Base-by-base conservation (phyloP, 2,113 vertebrate genomes). In the Proterorhinus semilunaris region DNA sequence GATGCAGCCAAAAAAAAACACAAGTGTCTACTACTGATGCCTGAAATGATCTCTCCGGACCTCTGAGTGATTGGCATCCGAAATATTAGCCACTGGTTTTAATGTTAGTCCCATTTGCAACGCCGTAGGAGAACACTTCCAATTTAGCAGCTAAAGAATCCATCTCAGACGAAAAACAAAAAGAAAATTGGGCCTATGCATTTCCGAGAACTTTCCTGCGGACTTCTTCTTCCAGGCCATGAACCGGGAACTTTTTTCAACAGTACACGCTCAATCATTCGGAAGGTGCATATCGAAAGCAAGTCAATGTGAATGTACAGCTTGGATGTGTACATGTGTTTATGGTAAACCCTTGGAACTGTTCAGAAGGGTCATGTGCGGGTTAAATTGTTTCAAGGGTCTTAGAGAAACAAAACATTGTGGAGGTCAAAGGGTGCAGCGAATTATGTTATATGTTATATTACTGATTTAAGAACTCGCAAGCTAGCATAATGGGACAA, bases 281-380 rank as follows among this genome's bases (percentile, higher is more conserved):
- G 66, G 78, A 72, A 64, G 71, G 78, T 80, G 27, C 27, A 36
- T 36, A 36, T 81, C 78, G 50, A 62, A 62, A 62, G 75, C 75
- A 65, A 81, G 83, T 90, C 74, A 80, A 86, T 78, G 65, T 90
- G 89, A 91, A 91, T 91, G 90, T 91, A 89, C 82, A 21, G 78
- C 79, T 74, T 83, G 42, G 68, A 82, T 86, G 72, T 81, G 66
- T 78, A 79, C 69, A 79, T 66, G 79, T 36, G 3, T 36, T 36
- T 36, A 80, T 73, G 58, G 77, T 67, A 44, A 66, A 72, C 62
- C 74, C 68, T 53, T 65, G 62, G 66, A 84, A 79, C 58, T 73
- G 66, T 52, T 2, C 49, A 67, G 59, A 49, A 68, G 48, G 69
- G 72, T 71, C 45, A 21, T 27, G 50, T 36, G 49, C 49, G 13